These are phyloP conservation scores for Anolis sagrei DNA, from an alignment of 2,113 vertebrate species.

Conservation along the genomic window DNA sequence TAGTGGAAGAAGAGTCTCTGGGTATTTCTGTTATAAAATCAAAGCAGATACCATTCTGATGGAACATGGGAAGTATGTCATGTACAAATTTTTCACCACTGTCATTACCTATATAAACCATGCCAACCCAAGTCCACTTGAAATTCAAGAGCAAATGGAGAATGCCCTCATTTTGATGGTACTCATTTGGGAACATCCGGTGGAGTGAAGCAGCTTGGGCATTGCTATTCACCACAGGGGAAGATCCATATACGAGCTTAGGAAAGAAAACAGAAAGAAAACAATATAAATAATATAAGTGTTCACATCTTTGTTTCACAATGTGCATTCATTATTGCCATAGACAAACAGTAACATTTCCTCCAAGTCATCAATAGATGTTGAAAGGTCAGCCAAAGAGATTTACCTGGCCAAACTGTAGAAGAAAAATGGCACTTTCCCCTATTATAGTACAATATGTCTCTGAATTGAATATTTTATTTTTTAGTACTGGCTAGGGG, in stretches of 20 bases:
- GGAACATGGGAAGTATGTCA: neutral
- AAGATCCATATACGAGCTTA: conserved; percentile 3
- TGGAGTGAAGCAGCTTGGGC: neutral
- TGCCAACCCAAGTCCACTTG: neutral
- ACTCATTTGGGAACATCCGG: conserved; percentile 1
- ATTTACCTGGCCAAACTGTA: neutral
- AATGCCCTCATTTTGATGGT: neutral
- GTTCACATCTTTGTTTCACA: neutral
- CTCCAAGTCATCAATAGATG: neutral
- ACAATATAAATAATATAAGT: neutral
- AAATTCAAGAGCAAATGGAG: conserved; percentile 3
- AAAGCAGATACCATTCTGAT: neutral
- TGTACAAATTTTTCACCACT: neutral
- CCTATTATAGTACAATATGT: too few species aligned
- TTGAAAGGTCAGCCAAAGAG: neutral
- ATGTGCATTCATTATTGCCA: too few species aligned
- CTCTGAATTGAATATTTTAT: too few species aligned
- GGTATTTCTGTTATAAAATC: neutral
- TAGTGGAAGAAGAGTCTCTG: neutral
- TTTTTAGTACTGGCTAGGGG: too few species aligned
- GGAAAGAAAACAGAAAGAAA: neutral
- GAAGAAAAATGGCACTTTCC: neutral
- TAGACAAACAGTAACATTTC: too few species aligned
- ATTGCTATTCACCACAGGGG: neutral
- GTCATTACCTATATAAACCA: neutral